A percentile compares a stretch with the other conserved stretches of the same genome.
phyloP scores from a whole-genome alignment of 2,113 vertebrate species.

The Capreolus pygargus region DNA sequence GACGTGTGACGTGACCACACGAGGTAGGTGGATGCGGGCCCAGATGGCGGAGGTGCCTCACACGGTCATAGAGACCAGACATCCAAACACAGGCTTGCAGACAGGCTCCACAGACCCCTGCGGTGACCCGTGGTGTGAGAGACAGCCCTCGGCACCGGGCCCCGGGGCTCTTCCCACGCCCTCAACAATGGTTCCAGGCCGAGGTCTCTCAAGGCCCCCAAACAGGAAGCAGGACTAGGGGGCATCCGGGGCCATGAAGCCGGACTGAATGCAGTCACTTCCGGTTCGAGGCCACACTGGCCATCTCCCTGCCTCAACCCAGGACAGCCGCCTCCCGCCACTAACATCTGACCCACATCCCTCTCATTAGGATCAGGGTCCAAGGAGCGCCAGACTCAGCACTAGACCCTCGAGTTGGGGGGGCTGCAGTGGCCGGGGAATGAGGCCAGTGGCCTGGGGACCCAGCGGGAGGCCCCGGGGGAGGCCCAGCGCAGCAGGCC shows the following conservation, averaged over 20 bases:
- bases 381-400: background rate
- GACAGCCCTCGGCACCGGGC: background rate
- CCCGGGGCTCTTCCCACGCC: conserved; percentile 18
- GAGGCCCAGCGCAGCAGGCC: background rate
- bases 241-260: background rate
- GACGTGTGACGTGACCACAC: background rate
- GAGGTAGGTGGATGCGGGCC: background rate
- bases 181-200: background rate
- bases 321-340: background rate
- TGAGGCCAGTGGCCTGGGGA: background rate
- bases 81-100: background rate
- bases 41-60: background rate
- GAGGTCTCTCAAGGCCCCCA: background rate
- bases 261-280: background rate
- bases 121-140: background rate
- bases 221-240: conserved; percentile 17
- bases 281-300: background rate
- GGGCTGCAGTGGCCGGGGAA: background rate
- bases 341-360: background rate
- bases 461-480: background rate
- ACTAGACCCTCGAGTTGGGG: background rate
- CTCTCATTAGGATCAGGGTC: background rate
- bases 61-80: background rate
- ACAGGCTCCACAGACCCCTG: background rate
- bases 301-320: background rate